Base-by-base conservation (phyloP, 64 coral and sea anemone genomes). In the Anthopleura sola region DNA sequence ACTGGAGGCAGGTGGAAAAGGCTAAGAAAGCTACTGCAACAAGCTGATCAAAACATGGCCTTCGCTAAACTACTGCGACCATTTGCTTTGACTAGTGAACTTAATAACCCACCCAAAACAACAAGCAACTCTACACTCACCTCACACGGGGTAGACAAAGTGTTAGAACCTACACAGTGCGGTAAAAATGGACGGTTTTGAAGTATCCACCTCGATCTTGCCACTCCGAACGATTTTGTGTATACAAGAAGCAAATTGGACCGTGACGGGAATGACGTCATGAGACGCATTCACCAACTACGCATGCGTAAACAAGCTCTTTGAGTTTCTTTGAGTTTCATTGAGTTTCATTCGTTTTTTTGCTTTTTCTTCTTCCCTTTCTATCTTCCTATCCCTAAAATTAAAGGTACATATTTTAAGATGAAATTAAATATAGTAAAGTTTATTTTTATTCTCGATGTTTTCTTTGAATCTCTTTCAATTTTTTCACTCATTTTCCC, bases 231-330 rank as follows among this genome's bases (percentile, higher is more conserved):
- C 76, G 76, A 79, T 79, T 40, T 79, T 79, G 76, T 79, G 76
- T 79, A 79, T 79, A 79, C 76, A 79, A 79, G 76, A 79, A 79
- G 76, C 76, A 79, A 79, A 79, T 79, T 79, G 21, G 76, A 79
- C 76, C 76, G 76, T 79, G 76, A 79, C 76, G 76, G 16, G 1
- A 1, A 47, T 79, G 76, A 79, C 76, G 76, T 79, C 76, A 79
- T 48, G 19, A 79, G 12, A 21, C 44, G 2, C 7, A 37, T 66
- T n/a, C 20, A 24, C 1, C 8, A 6, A 37, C 7, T 37, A 40
- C 75, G 75, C 75, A 77, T 77, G 75, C 75, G 75, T 77, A 14
- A 77, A 19, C 34, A n/a, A n/a, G n/a, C n/a, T n/a, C n/a, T n/a
- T n/a, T n/a, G n/a, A n/a, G n/a, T n/a, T n/a, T n/a, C n/a, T n/a